A percentile compares a stretch with the other conserved stretches of the same genome.
Conservation (phyloP, 2,888 invertebrate species). For the Nysson spinosus region DNA sequence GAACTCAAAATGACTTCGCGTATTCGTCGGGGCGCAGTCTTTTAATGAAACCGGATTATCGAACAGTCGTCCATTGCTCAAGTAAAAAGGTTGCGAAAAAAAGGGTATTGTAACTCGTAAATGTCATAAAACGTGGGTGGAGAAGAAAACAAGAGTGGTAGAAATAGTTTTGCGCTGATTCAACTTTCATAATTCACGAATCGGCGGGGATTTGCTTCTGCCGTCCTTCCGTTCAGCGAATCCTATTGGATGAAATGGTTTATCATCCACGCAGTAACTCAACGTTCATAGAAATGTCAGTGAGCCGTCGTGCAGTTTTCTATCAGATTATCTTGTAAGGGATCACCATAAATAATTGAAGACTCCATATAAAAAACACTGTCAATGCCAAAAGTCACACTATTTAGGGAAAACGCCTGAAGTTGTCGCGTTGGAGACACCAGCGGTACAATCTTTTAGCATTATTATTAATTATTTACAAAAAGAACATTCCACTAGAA, state of each 20-base stretch:
- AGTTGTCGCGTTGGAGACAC: too few relatives aligned
- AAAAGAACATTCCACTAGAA: too few relatives aligned
- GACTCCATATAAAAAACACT: too few relatives aligned
- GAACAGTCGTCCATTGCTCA: slow-evolving; percentile 22
- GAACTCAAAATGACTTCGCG: too few relatives aligned
- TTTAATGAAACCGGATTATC: background rate
- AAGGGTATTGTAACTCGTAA: background rate
- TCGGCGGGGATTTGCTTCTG: slow-evolving; percentile 49
- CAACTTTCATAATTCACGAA: slow-evolving; percentile 29
- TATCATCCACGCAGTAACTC: slow-evolving; percentile 6
- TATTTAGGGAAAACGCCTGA: too few relatives aligned
- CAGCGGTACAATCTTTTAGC: too few relatives aligned
- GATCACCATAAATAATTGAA: background rate
- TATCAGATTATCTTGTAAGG: slow-evolving; percentile 14
- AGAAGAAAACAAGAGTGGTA: background rate
- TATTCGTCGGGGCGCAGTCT: too few relatives aligned
- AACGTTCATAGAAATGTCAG: slow-evolving; percentile 8
- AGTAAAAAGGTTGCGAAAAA: slow-evolving; percentile 3
- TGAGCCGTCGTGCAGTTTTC: slow-evolving; percentile 1
- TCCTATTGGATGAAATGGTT: slow-evolving; percentile 36
- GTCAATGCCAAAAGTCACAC: too few relatives aligned
- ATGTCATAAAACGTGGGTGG: background rate
- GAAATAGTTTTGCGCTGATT: slow-evolving; percentile 33
- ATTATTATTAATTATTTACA: too few relatives aligned
- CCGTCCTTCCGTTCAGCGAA: slow-evolving; percentile 52